Percentiles rank a stretch among this genome's conserved stretches.
Evolutionary conservation across 1,140 invertebrate genomes (phyloP).

Genomic region (Heliconius congener): DNA sequence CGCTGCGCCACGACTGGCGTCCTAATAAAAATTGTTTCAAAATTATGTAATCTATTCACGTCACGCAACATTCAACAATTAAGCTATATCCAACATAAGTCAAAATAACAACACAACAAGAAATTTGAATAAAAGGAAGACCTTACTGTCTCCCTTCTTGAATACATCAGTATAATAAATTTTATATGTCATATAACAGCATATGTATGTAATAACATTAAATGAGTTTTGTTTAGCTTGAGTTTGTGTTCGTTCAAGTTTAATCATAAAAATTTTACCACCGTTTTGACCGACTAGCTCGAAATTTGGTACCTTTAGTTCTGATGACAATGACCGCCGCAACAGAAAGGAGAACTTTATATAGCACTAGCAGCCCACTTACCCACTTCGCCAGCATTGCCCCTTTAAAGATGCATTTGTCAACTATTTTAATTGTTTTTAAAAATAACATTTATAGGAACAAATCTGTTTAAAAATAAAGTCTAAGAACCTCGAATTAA

Average conservation of each 20-base stretch:
- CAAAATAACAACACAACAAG: conserved; percentile 10
- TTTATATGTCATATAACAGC: not conserved
- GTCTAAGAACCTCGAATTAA: no score
- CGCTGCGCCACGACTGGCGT: no score
- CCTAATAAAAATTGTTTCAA: not conserved
- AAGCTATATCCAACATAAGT: conserved; percentile 2
- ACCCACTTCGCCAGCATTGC: no score
- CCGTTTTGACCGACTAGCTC: no score
- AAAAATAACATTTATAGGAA: no score
- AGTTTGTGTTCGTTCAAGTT: no score
- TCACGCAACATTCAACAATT: conserved; percentile 13
- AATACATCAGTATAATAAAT: not conserved
- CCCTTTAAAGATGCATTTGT: no score
- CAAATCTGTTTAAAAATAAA: no score
- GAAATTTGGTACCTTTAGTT: not conserved
- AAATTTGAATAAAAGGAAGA: conserved; percentile 2
- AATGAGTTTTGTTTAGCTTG: not conserved
- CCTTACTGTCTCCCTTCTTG: not conserved
- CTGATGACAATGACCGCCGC: not conserved
- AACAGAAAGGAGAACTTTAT: no score
- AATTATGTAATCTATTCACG: not conserved
- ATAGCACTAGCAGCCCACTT: no score
- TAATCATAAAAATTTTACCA: no score
- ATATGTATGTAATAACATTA: not conserved
- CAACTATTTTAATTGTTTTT: no score